Evolutionary conservation across 2,888 invertebrate species (phyloP), one percentile per base, ranked within the genome.

Genomic region (Actias luna): DNA sequence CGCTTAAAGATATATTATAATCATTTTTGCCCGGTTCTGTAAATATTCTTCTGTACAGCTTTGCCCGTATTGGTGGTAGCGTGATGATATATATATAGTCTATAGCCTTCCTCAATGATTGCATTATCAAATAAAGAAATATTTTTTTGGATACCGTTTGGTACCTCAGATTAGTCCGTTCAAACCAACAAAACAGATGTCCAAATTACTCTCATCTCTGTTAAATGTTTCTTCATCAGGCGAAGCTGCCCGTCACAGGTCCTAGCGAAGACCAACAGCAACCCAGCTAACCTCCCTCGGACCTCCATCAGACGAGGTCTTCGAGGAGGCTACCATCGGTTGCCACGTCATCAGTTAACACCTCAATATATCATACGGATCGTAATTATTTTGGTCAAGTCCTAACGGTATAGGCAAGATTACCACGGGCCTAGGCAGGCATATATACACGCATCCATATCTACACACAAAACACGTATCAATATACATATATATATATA

Each of bases 241-340:
- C 18, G 85, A 85, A n/a, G 73, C 79, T 1, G 77, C 74, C 16
- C 80, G 84, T 8, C 83, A 80, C 69, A 83, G 91, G 46, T 88
- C 89, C 81, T 91, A 92, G 87, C 89, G 89, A 82, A 84, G 84
- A 77, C 78, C 82, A 8, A 84, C 86, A 77, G 88, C 85, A 80
- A 83, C 86, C 74, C 86, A 84, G 67, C 77, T 84, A 39, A 69
- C 81, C 29, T 68, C 80, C 33, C 77, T 85, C 59, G 78, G 79
- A 59, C 73, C 80, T 59, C 62, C 77, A 63, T 65, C 79, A 0
- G 80, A 80, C 25, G 83, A 79, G 64, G 72, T 69, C 65, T 69
- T 72, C 7, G 82, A 77, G 61, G 80, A 72, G 39, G 65, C 69
- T 12, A 77, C 72, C 61, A 71, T 76, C 62, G 74, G 77, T 61